These are phyloP conservation scores for Poeciliopsis turneri DNA, from an alignment of 2,797 vertebrate species.

Conservation along the genomic window DNA sequence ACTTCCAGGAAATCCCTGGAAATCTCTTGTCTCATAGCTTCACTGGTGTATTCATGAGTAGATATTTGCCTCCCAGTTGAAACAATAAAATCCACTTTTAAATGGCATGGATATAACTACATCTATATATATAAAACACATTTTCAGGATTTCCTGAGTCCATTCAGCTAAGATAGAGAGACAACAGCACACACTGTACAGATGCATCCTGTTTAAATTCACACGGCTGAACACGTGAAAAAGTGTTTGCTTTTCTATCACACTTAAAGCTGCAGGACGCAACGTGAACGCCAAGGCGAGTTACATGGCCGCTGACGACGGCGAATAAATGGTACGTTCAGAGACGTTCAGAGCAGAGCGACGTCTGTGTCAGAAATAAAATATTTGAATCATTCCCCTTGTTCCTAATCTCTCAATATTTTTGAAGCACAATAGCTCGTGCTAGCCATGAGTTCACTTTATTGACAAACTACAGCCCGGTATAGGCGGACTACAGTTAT, in stretches of 20 bases:
- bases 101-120: not conserved
- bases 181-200: not conserved
- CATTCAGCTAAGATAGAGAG: not conserved
- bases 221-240: not conserved
- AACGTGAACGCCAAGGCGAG: too few species aligned
- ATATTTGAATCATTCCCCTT: too few species aligned
- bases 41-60: not conserved
- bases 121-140: not conserved
- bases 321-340: too few species aligned
- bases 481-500: too few species aligned
- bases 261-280: not conserved
- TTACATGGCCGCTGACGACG: too few species aligned
- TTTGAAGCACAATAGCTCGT: too few species aligned
- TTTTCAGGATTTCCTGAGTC: constrained; percentile 8
- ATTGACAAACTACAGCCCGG: too few species aligned
- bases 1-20: not conserved
- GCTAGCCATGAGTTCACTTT: too few species aligned
- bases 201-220: constrained; percentile 12
- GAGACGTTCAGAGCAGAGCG: too few species aligned
- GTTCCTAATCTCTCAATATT: too few species aligned
- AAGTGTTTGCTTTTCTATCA: not conserved
- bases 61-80: not conserved
- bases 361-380: too few species aligned
- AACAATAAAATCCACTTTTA: not conserved
- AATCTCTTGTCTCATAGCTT: not conserved